phyloP scores from a whole-genome alignment of 2,797 vertebrate species.

The Orientallactaga sibirica region DNA sequence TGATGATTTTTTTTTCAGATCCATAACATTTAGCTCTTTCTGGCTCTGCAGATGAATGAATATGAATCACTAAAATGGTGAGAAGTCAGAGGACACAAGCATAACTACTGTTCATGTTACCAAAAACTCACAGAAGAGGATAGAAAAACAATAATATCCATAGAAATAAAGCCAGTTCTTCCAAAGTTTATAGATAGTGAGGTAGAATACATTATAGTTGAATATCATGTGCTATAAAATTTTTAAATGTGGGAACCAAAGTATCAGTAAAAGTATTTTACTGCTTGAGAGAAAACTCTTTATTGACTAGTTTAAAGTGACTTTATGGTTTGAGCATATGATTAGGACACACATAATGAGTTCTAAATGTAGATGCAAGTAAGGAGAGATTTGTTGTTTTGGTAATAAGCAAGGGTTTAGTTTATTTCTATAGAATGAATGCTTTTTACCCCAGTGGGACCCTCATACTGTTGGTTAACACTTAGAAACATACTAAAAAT shows the following conservation, averaged over 20 bases:
- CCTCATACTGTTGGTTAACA: not conserved
- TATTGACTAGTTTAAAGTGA: not conserved
- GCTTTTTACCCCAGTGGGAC: not conserved
- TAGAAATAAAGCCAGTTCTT: not conserved
- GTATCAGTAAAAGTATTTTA: not conserved
- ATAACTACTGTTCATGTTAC: not conserved
- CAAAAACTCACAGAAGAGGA: not conserved
- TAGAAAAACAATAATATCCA: not conserved
- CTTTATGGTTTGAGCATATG: not conserved
- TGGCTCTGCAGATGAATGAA: not conserved
- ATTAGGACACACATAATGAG: not conserved
- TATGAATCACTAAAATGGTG: not conserved
- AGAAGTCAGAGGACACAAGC: not conserved
- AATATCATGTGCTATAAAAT: conserved; percentile 13
- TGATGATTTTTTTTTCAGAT: not conserved
- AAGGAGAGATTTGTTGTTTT: conserved; percentile 1
- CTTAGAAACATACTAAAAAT: not conserved
- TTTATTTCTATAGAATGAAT: conserved; percentile 27
- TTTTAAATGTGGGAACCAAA: conserved; percentile 15
- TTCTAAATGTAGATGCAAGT: not conserved
- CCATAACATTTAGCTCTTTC: not conserved
- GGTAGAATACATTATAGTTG: not conserved
- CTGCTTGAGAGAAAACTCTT: not conserved
- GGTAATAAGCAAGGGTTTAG: conserved; percentile 11
- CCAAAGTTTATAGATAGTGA: not conserved